These are phyloP conservation scores for Macrocentrus cingulum DNA, from an alignment of 1,140 invertebrate genomes.

Conservation along the genomic window DNA sequence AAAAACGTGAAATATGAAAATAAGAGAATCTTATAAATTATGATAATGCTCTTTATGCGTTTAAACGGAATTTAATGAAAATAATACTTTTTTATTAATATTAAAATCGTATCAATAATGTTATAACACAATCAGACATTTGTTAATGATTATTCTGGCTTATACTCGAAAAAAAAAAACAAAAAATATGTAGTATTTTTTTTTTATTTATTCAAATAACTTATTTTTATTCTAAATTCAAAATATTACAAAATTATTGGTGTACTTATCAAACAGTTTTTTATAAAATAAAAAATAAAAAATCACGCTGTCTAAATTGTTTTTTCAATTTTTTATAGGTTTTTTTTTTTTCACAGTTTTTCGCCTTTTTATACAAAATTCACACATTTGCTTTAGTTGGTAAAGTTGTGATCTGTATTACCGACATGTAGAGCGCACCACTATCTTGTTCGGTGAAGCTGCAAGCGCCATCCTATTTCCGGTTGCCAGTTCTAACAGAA, in stretches of 20 bases:
- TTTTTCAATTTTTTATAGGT: too few species aligned
- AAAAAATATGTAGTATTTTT: conserved; percentile 3
- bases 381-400: too few species aligned
- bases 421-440: too few species aligned
- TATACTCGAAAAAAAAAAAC: conserved; percentile 22
- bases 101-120: conserved; percentile 42
- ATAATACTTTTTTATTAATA: conserved; percentile 38
- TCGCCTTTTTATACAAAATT: too few species aligned
- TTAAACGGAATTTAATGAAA: neutral
- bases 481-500: too few species aligned
- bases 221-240: conserved; percentile 49
- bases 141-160: conserved; percentile 53
- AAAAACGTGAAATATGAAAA: neutral
- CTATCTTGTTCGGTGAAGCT: too few species aligned
- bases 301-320: conserved; percentile 21
- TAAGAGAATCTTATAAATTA: neutral
- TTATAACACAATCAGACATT: conserved; percentile 42
- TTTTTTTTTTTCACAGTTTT: too few species aligned
- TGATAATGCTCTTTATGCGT: neutral
- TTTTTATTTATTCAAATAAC: conserved; percentile 42
- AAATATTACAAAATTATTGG: conserved; percentile 56
- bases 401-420: too few species aligned
- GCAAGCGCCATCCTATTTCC: too few species aligned
- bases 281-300: conserved; percentile 56
- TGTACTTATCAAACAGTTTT: conserved; percentile 58